Base-by-base conservation (phyloP, 1,140 invertebrate genomes). In the Pomacea maculata region DNA sequence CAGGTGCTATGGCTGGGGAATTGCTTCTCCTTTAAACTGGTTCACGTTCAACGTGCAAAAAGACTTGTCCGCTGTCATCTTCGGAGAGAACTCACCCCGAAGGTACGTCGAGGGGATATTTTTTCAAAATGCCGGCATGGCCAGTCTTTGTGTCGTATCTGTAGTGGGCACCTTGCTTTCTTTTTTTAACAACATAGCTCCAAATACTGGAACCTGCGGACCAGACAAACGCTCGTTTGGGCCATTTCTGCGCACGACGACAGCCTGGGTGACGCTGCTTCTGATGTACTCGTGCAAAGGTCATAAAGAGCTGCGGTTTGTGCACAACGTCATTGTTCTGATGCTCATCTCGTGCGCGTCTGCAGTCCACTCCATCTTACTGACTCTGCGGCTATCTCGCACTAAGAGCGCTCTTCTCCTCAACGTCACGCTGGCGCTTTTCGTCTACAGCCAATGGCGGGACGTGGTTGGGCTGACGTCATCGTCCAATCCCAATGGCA, bases 241-340 rank as follows among this genome's bases (percentile, higher is more conserved):
- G 55, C n/a, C 57, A 54, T 61, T 45, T 9, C 34, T 68, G 3
- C 15, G 29, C 4, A 29, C 14, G 81, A n/a, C 75, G 54, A 90
- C 86, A 81, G 91, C 90, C 14, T 83, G 83, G 72, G 25, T 82
- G 14, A 34, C 78, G n/a, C 72, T 90, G 12, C 80, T 90, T 25
- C 55, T 86, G 21, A 15, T 85, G 4, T 89, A 88, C 80, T 88
- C 86, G 15, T 57, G 76, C 57, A 83, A 86, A 70, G 75, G 80
- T 17, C 88, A 90, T 75, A 90, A 90, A 75, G 88, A 90, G 83
- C 19, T 85, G 9, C 64, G 88, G 21, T 89, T 89, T 80, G 57
- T 89, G 29, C 89, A 90, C 72, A 85, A 90, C 80, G 72, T 77
- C 21, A 81, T 90, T 34, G 83, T 87, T 14, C 73, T 90, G 15